A percentile compares a stretch with the other conserved stretches of the same genome.
Evolutionary conservation across 2,797 vertebrate genomes (phyloP).

Genomic region (Thaleichthys pacificus): DNA sequence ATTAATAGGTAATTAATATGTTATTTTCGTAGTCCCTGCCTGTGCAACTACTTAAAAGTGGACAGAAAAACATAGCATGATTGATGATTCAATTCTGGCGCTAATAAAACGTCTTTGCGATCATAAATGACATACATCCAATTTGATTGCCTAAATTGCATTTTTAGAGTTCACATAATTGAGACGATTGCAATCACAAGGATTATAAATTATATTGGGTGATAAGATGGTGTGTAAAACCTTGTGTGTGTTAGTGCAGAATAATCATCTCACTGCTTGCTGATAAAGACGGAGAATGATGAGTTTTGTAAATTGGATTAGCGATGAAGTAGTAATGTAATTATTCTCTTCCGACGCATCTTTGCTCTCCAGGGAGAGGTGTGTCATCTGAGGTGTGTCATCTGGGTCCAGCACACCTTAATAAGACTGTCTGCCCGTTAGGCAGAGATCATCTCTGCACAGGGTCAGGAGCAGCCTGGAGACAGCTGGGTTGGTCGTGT

Average conservation of each 20-base stretch:
- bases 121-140: constrained; percentile 55
- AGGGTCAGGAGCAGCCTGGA: too few relatives aligned
- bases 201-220: constrained; percentile 40
- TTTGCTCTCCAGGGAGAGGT: too few relatives aligned
- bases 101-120: neutral
- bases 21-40: constrained; percentile 13
- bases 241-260: constrained; percentile 35
- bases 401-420: too few relatives aligned
- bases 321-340: constrained; percentile 56
- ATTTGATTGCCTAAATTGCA: constrained; percentile 49
- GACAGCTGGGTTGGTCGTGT: too few relatives aligned
- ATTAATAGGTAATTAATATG: constrained; percentile 54
- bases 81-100: constrained; percentile 44
- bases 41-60: constrained; percentile 32
- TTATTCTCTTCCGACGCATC: constrained; percentile 28
- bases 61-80: constrained; percentile 27
- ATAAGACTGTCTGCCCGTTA: too few relatives aligned
- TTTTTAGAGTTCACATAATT: constrained; percentile 60
- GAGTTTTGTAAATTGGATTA: constrained; percentile 58
- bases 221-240: constrained; percentile 42
- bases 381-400: too few relatives aligned
- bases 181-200: constrained; percentile 40
- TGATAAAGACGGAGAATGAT: constrained; percentile 63
- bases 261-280: constrained; percentile 57
- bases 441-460: too few relatives aligned